Base-by-base conservation (phyloP, 2,797 vertebrate genomes). In the Odontamblyopus lacepedii region DNA sequence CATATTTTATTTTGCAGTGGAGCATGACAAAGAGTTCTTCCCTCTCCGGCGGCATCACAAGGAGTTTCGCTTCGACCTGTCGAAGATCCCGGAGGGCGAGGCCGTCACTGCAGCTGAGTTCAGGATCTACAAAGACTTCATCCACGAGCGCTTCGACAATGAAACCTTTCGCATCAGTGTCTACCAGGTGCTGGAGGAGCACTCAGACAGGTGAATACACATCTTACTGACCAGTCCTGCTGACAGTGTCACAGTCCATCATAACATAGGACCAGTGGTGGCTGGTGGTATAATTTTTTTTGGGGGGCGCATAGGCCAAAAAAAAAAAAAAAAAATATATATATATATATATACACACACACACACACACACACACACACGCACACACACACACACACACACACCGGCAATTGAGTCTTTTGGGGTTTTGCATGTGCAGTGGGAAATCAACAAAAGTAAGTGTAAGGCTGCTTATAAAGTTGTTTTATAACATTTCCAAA, bases 131-230 rank as follows among this genome's bases (percentile, higher is more conserved):
- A 99, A 99, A 90, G 98, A 99, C 90, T 98, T 95, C 84, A 91
- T 97, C 89, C 95, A 93, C 1, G 97, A 98, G 55, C 95, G 94
- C 41, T 96, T 95, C 1, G 95, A 98, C 79, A 99, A 99, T 0
- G 96, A 99, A 85, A 99, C 97, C 0, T 99, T 99, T 90, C 95
- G 94, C 79, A 96, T 99, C 88, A 97, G 95, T 7, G 85, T 99
- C 80, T 99, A 96, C 93, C 98, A 99, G 91, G 98, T 99, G 84
- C 86, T 98, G 74, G 95, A 97, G 92, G 97, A 99, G 86, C 96
- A 97, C 89, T 82, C 92, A 0, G 94, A 96, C 85, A 97, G 96
- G 97, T 98, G 87, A 92, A 92, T 32, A n/a, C n/a, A 51, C 44
- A 50, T 26, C 48, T 44, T 41, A 26, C 26, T 48, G 38, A 64